Base-by-base conservation (phyloP, 2,797 vertebrate genomes). In the Fringilla coelebs region DNA sequence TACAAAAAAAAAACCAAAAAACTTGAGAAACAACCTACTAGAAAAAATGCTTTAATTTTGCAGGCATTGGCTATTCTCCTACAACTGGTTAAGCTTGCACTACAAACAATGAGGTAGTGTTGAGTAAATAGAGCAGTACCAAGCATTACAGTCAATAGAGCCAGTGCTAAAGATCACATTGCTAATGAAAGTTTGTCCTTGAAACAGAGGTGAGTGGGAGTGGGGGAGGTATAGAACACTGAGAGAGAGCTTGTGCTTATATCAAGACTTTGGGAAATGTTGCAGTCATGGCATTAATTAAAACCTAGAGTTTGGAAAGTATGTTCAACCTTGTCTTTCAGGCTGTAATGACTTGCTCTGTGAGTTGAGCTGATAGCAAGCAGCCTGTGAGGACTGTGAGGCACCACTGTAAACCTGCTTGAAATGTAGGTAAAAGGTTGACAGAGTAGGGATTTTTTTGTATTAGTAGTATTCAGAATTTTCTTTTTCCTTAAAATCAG, bases 151-250 rank as follows among this genome's bases (percentile, higher is more conserved):
- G 97, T 97, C 97, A 96, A 98, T 97, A 97, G 96, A 95, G 90
- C 75, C 90, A 89, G 96, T 97, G 98, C 98, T 98, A 98, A 98
- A 98, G 98, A 98, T 98, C 97, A 97, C 93, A 94, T 97, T 97
- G 98, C 97, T 94, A 81, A 82, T 92, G 91, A 94, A 94, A 93
- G 94, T 90, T 94, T 94, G 96, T 92, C 96, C 96, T 97, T 97
- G 96, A 95, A 94, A 88, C 58, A 67, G 82, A 88, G 85, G 89
- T 68, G 78, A 74, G 76, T 68, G 70, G 48, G 71, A 71, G 76
- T 74, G 88, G 71, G 73, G 89, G 94, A 94, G 62, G 45, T 93
- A 74, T n/a, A 61, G 71, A 82, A 29, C 38, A 25, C 71, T 41
- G 61, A 72, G 61, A 76, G 40, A 20, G 29, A 43, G 57, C 38